A percentile compares a stretch with the other conserved stretches of the same genome.
Conservation (phyloP, 2,888 invertebrate species). For the Rhagophthalmus giganteus region DNA sequence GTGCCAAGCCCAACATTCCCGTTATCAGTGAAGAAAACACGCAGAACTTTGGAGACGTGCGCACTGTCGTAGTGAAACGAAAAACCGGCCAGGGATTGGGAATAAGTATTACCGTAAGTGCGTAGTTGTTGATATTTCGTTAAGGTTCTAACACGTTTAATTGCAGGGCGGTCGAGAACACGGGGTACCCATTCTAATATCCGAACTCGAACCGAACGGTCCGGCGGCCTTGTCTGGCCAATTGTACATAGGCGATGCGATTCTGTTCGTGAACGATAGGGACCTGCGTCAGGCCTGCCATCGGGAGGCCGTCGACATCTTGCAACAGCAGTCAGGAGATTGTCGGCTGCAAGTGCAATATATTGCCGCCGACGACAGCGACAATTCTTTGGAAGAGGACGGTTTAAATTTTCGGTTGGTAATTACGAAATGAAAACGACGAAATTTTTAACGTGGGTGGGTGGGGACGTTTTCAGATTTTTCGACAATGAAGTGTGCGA, state of each 20-base stretch:
- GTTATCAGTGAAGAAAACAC: slow-evolving; percentile 42
- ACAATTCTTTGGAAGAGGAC: slow-evolving; percentile 66
- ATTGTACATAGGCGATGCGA: slow-evolving; percentile 82
- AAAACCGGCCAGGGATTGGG: slow-evolving; percentile 80
- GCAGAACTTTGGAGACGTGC: slow-evolving; percentile 59
- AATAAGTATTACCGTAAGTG: slow-evolving; percentile 77
- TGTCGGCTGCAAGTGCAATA: slow-evolving; percentile 78
- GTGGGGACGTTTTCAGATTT: slow-evolving; percentile 53
- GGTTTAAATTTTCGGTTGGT: slow-evolving; percentile 57
- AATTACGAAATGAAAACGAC: no score
- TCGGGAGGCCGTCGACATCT: slow-evolving; percentile 77
- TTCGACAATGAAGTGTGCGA: slow-evolving; percentile 56
- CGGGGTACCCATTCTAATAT: slow-evolving; percentile 83
- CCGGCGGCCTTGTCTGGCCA: slow-evolving; percentile 75
- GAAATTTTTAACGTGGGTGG: no score
- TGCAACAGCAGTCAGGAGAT: slow-evolving; percentile 77
- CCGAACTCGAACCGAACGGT: slow-evolving; percentile 77
- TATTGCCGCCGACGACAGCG: slow-evolving; percentile 71
- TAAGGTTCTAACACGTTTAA: background rate
- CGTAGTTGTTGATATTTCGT: slow-evolving; percentile 54
- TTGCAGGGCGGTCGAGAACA: slow-evolving; percentile 81
- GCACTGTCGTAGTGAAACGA: slow-evolving; percentile 69
- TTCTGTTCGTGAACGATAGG: slow-evolving; percentile 76
- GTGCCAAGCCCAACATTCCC: slow-evolving; percentile 49
- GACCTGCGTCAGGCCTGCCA: slow-evolving; percentile 79